phyloP scores from a whole-genome alignment of 2,113 vertebrate genomes.

The Nasalis larvatus region DNA sequence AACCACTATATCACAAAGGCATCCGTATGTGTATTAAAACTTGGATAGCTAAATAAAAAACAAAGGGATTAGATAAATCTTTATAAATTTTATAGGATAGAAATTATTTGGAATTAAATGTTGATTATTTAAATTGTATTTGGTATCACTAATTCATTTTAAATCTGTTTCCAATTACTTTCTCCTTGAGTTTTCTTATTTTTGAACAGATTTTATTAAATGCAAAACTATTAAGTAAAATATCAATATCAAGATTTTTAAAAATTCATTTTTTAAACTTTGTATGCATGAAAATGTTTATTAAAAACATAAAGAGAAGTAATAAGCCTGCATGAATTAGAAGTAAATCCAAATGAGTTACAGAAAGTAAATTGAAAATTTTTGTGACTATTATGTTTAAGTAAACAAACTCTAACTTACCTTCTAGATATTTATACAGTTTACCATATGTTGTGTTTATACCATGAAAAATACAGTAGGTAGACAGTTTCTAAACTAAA shows the following conservation, averaged over 20 bases:
- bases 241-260: background rate
- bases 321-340: background rate
- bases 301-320: background rate
- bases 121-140: constrained; percentile 38
- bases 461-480: background rate
- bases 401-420: background rate
- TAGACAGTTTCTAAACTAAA: background rate
- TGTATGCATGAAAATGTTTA: background rate
- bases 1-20: constrained; percentile 27
- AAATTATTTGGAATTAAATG: constrained; percentile 44
- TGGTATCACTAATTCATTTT: background rate
- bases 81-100: constrained; percentile 14
- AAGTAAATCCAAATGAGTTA: background rate
- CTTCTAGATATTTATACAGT: background rate
- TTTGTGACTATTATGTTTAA: constrained; percentile 33
- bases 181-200: background rate
- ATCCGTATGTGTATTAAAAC: constrained; percentile 41
- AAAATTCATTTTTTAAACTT: background rate
- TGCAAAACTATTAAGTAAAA: constrained; percentile 11
- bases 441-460: background rate
- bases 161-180: constrained; percentile 18
- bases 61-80: constrained; percentile 10
- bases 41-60: constrained; percentile 31
- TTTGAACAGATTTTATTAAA: background rate
- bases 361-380: background rate